A percentile compares a stretch with the other conserved stretches of the same genome.
phyloP scores from a whole-genome alignment of 1,140 invertebrate species.

The Telenomus remus region DNA sequence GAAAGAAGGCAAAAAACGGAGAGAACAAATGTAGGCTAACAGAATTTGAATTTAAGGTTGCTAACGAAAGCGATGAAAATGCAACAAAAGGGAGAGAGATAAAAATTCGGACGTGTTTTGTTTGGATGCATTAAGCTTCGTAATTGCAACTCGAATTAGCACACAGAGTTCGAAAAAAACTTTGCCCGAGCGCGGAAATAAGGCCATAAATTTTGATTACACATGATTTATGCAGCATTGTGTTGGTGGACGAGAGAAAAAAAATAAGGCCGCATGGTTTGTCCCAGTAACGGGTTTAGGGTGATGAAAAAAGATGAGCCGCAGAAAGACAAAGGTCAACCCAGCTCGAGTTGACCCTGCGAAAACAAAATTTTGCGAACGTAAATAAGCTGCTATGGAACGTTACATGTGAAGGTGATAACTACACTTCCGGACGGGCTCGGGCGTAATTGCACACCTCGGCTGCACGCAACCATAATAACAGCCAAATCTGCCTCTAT shows the following conservation, averaged over 20 bases:
- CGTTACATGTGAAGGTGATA: slow-evolving; percentile 25
- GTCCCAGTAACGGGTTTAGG: slow-evolving; percentile 10
- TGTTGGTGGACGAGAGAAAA: slow-evolving; percentile 6
- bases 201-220: slow-evolving; percentile 38
- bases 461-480: slow-evolving; percentile 22
- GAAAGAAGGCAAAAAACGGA: too few relatives aligned
- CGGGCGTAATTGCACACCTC: slow-evolving; percentile 28
- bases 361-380: background rate
- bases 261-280: slow-evolving; percentile 12
- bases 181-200: slow-evolving; percentile 20
- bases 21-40: too few relatives aligned
- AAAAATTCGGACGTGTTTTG: too few relatives aligned
- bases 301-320: slow-evolving; percentile 23
- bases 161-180: background rate
- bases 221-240: slow-evolving; percentile 28
- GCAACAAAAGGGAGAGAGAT: too few relatives aligned
- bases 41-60: too few relatives aligned
- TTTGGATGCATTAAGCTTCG: background rate
- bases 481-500: slow-evolving; percentile 6
- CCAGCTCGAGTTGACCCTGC: slow-evolving; percentile 18
- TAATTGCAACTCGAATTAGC: slow-evolving; percentile 26
- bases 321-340: slow-evolving; percentile 1
- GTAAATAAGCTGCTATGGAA: slow-evolving; percentile 4
- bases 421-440: slow-evolving; percentile 23
- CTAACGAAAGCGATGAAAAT: too few relatives aligned